Conservation (phyloP, 2,113 vertebrate species). For the Grammomys dolichurus region DNA sequence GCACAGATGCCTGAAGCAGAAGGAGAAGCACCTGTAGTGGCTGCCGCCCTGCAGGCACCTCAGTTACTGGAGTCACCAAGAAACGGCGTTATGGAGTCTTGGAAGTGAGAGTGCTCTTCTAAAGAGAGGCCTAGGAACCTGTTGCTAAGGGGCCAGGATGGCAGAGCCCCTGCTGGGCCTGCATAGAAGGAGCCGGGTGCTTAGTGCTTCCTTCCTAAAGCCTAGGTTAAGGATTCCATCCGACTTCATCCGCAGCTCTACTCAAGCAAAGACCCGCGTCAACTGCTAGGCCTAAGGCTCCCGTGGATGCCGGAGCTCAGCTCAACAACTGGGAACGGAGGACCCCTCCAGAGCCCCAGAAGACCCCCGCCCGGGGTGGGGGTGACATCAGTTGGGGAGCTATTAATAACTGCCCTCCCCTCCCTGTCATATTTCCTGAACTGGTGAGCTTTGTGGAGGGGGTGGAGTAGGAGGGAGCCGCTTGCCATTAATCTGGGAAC, state of each 20-base stretch:
- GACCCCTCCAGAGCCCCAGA: not conserved
- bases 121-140: not conserved
- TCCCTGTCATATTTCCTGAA: constrained; percentile 60
- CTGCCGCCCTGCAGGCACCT: not conserved
- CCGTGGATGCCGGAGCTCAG: not conserved
- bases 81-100: not conserved
- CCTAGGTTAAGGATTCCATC: not conserved
- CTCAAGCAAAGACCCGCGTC: not conserved
- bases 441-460: constrained; percentile 70
- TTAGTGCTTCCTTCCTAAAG: not conserved
- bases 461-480: constrained; percentile 68
- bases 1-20: not conserved
- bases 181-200: not conserved
- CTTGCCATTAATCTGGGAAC: constrained; percentile 92
- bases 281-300: not conserved
- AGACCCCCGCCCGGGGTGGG: not conserved
- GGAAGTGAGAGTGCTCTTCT: too few relatives aligned
- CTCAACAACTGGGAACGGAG: not conserved
- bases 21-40: not conserved
- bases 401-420: not conserved
- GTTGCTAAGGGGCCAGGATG: not conserved
- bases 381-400: not conserved
- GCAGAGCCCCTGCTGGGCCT: not conserved
- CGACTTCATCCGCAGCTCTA: not conserved
- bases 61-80: not conserved